Percentiles rank a stretch among this genome's conserved stretches.
Conservation (phyloP, 2,797 vertebrate genomes). For the Falco novaeseelandiae region DNA sequence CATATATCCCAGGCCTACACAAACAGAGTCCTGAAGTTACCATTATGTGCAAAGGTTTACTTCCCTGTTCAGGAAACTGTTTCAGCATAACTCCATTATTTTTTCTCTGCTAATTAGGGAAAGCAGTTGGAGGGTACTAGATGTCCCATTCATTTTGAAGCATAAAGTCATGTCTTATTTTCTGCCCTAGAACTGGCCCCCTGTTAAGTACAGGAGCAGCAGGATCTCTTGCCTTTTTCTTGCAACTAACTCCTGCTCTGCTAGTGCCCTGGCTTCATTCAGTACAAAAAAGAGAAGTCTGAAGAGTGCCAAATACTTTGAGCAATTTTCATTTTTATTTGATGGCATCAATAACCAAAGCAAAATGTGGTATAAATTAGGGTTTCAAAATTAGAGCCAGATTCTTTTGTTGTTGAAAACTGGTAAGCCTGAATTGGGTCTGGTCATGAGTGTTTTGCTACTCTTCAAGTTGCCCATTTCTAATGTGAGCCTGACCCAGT, state of each 20-base stretch:
- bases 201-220: background rate
- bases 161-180: background rate
- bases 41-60: background rate
- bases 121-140: background rate
- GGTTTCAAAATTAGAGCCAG: background rate
- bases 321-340: conserved; percentile 8
- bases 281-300: background rate
- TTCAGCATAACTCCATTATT: background rate
- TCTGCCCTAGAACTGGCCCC: background rate
- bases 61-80: background rate
- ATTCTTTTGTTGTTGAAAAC: conserved; percentile 23
- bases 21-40: background rate
- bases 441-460: background rate
- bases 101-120: background rate
- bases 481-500: background rate
- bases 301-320: background rate
- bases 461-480: background rate
- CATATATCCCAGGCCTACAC: background rate
- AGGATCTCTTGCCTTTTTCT: conserved; percentile 28
- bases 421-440: background rate
- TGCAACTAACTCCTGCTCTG: conserved; percentile 6
- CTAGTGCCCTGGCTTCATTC: background rate
- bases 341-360: conserved; percentile 24
- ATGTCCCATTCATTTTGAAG: background rate
- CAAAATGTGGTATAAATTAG: conserved; percentile 30